These are phyloP conservation scores for Macheiramphus alcinus DNA, from an alignment of 2,113 vertebrate species.

Conservation along the genomic window DNA sequence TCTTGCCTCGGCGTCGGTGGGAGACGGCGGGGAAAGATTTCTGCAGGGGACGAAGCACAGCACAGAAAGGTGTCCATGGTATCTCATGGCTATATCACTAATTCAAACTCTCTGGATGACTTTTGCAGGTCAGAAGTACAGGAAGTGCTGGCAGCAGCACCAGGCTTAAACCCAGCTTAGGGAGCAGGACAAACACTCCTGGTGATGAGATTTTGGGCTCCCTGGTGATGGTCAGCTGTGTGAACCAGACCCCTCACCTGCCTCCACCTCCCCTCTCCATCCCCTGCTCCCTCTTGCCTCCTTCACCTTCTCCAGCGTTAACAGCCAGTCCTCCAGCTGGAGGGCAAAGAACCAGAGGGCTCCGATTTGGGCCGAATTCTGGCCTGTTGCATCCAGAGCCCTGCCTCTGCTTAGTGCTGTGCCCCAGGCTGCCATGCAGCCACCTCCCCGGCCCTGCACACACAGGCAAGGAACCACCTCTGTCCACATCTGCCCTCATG, in stretches of 20 bases:
- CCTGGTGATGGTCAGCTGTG: fast-evolving
- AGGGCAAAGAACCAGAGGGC: not conserved
- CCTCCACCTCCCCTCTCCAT: not conserved
- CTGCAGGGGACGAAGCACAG: not conserved
- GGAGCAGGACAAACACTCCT: not conserved
- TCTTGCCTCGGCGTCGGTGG: fast-evolving
- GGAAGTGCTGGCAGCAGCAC: not conserved
- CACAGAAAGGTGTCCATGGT: not conserved
- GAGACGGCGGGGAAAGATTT: fast-evolving
- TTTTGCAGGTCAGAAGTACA: not conserved
- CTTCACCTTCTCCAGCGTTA: not conserved
- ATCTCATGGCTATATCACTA: fast-evolving
- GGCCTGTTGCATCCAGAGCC: not conserved
- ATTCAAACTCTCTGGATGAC: fast-evolving
- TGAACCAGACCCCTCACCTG: not conserved
- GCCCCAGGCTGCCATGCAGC: too few species aligned
- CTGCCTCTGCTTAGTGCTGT: not conserved
- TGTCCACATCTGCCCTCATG: not conserved
- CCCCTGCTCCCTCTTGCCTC: not conserved
- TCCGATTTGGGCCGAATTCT: not conserved
- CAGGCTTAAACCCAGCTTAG: not conserved
- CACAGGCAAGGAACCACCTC: not conserved
- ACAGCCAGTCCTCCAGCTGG: not conserved
- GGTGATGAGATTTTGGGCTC: not conserved
- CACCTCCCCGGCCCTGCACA: not conserved